These are phyloP conservation scores for Ormyrus rosae DNA, from an alignment of 2,888 invertebrate genomes.

Conservation along the genomic window DNA sequence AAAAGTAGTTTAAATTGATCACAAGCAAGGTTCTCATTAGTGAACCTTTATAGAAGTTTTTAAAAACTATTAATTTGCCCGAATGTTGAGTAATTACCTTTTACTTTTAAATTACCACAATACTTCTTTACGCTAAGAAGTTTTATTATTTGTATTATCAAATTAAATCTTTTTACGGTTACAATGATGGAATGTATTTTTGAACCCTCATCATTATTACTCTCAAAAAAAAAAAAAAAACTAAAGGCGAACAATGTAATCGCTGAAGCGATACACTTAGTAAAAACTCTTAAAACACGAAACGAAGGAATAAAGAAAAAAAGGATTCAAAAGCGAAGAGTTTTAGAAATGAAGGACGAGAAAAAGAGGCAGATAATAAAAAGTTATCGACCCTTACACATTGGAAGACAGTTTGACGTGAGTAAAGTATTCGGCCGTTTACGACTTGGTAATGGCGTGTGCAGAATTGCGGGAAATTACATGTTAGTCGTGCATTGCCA, in stretches of 20 bases:
- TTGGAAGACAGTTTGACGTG: conserved; percentile 47
- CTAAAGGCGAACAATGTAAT: conserved; percentile 6
- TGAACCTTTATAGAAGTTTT: conserved; percentile 13
- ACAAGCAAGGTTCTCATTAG: background rate
- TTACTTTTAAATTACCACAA: background rate
- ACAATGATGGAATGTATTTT: too few species aligned
- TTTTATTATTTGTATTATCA: too few species aligned
- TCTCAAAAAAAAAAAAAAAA: background rate
- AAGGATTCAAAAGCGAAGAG: background rate
- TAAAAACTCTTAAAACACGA: conserved; percentile 22
- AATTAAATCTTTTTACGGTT: too few species aligned
- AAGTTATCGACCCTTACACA: conserved; percentile 45
- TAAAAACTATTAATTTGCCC: background rate
- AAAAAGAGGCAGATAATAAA: conserved; percentile 45
- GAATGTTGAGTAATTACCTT: too few species aligned
- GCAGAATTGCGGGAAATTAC: conserved; percentile 61
- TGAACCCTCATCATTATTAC: background rate
- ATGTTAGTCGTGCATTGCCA: conserved; percentile 49
- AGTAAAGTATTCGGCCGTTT: conserved; percentile 54
- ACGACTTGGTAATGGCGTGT: conserved; percentile 61
- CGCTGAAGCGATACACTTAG: background rate
- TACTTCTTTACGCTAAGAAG: background rate
- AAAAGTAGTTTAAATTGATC: background rate
- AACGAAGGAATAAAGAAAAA: conserved; percentile 37
- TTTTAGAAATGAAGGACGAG: conserved; percentile 17